Base-by-base conservation (phyloP, 1,140 invertebrate species). In the Hycleus cichorii region DNA sequence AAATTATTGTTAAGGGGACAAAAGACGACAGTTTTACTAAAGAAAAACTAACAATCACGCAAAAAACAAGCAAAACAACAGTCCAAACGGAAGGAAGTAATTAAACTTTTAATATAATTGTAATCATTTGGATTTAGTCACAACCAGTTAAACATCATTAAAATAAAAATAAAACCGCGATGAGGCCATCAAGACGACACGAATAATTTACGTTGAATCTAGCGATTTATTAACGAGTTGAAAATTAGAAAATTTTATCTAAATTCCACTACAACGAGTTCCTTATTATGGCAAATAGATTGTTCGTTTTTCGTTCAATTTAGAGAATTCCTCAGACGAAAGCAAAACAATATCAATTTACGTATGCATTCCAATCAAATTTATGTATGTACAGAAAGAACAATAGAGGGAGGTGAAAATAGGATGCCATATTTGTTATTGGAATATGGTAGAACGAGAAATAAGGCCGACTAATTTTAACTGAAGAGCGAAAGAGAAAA, bases 381-480 rank as follows among this genome's bases (percentile, higher is more conserved):
- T 38, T 27, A 47, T n/a, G 43, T 42, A 54, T 11, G 40, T n/a
- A 42, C 9, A 10, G 11, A 42, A 11, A 42, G 9, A 11, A 42
- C 9, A 42, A 4, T 39, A 47, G 44, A 47, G 52, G 18, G 9
- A 54, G 52, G 52, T 47, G 45, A 24, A 46, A 55, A 55, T 47
- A 55, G 47, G 46, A 47, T 43, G 51, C 42, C 53, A 48, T 47
- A 27, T 12, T 43, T 39, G n/a, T 38, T 24, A 25, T 45, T 24
- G 3, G 45, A 4, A 47, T 47, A 47, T 47, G 18, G 46, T 45
- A 40, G 57, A 59, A 57, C 42, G 50, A 60, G 56, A 65, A 59
- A 58, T 62, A 62, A 58, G 64, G 62, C 59, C 64, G 62, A 58
- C 63, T 66, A 62, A 62, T 66, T 62, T 65, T 61, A 56, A 57